Conservation (phyloP, 2,888 invertebrate genomes). For the Kryphioiulus occultus region DNA sequence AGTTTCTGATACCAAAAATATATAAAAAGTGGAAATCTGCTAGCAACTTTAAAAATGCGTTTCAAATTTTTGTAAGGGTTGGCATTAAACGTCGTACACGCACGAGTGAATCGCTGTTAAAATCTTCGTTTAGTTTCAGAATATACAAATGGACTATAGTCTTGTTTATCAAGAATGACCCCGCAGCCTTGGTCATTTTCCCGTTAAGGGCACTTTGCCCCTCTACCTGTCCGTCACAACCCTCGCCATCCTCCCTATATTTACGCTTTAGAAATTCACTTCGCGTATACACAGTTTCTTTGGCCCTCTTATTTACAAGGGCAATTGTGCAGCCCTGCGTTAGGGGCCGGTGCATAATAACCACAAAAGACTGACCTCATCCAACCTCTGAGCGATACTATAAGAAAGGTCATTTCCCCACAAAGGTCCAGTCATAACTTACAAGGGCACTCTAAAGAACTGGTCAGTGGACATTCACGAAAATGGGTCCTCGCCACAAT, state of each 20-base stretch:
- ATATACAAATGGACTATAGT: neutral
- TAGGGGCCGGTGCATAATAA: constrained; percentile 20
- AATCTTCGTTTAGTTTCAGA: neutral
- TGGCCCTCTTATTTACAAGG: neutral
- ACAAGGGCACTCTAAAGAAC: constrained; percentile 11
- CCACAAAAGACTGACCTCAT: constrained; percentile 35
- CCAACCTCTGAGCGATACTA: constrained; percentile 31
- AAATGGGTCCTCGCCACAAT: constrained; percentile 35
- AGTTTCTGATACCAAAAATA: no score
- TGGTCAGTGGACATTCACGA: constrained; percentile 40
- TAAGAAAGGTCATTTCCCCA: constrained; percentile 17
- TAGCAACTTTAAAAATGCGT: no score
- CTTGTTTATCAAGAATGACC: neutral
- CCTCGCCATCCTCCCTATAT: neutral
- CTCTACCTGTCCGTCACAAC: constrained; percentile 16
- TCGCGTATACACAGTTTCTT: constrained; percentile 8
- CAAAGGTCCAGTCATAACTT: constrained; percentile 46
- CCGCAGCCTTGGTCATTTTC: neutral
- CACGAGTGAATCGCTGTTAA: no score
- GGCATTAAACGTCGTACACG: no score
- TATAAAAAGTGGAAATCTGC: no score
- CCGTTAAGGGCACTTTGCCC: neutral
- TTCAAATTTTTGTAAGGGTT: no score
- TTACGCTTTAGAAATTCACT: constrained; percentile 3
- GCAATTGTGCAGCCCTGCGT: constrained; percentile 1